Evolutionary conservation across 2,888 invertebrate species (phyloP), one percentile per base, ranked within the genome.

Genomic region (Platynereis dumerilii): DNA sequence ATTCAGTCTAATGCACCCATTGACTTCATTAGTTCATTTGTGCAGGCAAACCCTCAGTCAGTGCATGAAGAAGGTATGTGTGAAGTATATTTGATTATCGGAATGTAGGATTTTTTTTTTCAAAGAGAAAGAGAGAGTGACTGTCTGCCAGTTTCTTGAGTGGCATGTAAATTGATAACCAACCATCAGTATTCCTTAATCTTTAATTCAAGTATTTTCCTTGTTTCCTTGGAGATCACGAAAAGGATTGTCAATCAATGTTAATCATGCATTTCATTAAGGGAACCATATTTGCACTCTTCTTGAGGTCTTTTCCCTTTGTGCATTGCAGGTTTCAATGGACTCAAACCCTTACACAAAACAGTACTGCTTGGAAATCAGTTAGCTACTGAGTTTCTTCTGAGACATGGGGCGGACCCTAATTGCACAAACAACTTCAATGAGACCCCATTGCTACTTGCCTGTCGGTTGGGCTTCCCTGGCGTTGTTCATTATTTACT

Each of bases 291-390:
- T n/a, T n/a, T n/a, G n/a, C n/a, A n/a, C n/a, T n/a, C n/a, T n/a
- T n/a, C n/a, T n/a, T n/a, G n/a, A n/a, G n/a, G n/a, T n/a, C n/a
- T n/a, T n/a, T n/a, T n/a, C n/a, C n/a, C n/a, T n/a, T n/a, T n/a
- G n/a, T n/a, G n/a, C n/a, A n/a, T n/a, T 65, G n/a, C 64, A 82
- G 82, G 80, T 34, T 83, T 82, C 78, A 76, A 79, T 74, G 80
- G 80, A 20, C 77, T 76, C 63, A 77, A 76, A 17, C 70, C 77
- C 1, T 71, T 83, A 29, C 83, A 83, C 72, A 71, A 75, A 67
- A 81, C 82, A 0, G 78, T 77, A 64, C 69, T 82, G 28, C 69
- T 76, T 27, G 80, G 79, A 17, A 77, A 79, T 64, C 66, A 65
- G 52, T 70, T 71, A 7, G 69, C 77, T 28, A 72, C 76, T 1